These are phyloP conservation scores for Drosophila quinaria DNA, from an alignment of 2,888 invertebrate species.

Conservation along the genomic window DNA sequence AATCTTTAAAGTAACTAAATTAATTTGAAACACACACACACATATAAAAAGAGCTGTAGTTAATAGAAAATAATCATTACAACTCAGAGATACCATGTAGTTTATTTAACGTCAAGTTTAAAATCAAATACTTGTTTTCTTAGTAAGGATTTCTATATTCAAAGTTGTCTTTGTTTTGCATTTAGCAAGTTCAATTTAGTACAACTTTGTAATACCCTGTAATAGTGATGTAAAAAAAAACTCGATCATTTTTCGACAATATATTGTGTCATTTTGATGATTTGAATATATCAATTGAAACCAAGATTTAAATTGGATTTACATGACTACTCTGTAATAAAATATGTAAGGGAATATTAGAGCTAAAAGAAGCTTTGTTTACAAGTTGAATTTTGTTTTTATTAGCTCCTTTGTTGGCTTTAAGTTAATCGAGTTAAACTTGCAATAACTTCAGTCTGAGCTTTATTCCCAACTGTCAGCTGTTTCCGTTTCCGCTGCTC, in stretches of 20 bases:
- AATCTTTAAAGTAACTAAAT: neutral
- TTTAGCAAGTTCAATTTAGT: neutral
- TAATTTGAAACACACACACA: neutral
- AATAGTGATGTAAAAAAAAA: neutral
- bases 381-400: neutral
- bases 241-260: no score
- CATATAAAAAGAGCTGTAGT: neutral
- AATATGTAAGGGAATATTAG: neutral
- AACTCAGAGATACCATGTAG: neutral
- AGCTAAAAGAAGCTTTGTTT: neutral
- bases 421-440: conserved; percentile 19
- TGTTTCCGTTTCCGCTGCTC: conserved; percentile 37
- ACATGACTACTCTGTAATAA: neutral
- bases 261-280: no score
- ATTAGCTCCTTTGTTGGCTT: conserved; percentile 20
- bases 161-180: neutral
- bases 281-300: no score
- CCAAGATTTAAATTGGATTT: no score
- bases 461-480: conserved; percentile 26
- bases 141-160: no score
- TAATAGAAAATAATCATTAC: neutral
- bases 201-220: conserved; percentile 9
- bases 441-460: conserved; percentile 8
- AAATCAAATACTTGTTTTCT: neutral
- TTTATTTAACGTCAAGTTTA: neutral